phyloP scores from a whole-genome alignment of 2,888 invertebrate genomes.

The Drosophila cognata region DNA sequence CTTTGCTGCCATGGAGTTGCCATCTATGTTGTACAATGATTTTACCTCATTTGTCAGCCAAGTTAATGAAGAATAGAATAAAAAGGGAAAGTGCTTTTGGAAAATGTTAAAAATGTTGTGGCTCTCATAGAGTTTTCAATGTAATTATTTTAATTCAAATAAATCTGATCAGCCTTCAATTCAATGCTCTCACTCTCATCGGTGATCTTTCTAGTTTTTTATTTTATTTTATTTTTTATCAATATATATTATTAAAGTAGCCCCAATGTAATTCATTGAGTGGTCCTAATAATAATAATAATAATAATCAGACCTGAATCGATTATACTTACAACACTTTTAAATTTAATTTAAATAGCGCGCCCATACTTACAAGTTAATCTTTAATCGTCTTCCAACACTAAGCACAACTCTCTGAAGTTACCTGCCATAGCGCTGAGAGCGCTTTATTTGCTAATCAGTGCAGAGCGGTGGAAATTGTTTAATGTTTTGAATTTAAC shows the following conservation, averaged over 20 bases:
- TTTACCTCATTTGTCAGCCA: constrained; percentile 87
- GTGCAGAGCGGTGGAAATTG: not conserved
- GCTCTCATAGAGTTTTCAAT: constrained; percentile 1
- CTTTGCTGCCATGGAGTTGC: constrained; percentile 93
- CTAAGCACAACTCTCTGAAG: constrained; percentile 14
- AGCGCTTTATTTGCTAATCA: not conserved
- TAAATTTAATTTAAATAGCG: constrained; percentile 15
- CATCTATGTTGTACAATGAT: constrained; percentile 89
- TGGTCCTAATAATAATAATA: not conserved
- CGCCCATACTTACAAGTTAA: constrained; percentile 4
- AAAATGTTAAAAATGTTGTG: not conserved
- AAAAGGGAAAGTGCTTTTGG: not conserved
- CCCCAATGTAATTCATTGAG: not conserved
- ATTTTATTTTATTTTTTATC: not conserved
- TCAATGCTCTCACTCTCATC: not conserved
- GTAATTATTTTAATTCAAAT: not conserved
- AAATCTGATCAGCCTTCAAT: not conserved
- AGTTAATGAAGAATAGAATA: constrained; percentile 26
- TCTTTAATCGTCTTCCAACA: constrained; percentile 10
- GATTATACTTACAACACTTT: not conserved
- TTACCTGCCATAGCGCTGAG: not conserved
- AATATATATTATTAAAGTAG: not conserved
- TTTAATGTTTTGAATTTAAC: not conserved
- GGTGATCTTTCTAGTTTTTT: not conserved
- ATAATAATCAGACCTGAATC: not conserved